Base-by-base conservation (phyloP, 2,113 vertebrate genomes). In the Peromyscus maniculatus region DNA sequence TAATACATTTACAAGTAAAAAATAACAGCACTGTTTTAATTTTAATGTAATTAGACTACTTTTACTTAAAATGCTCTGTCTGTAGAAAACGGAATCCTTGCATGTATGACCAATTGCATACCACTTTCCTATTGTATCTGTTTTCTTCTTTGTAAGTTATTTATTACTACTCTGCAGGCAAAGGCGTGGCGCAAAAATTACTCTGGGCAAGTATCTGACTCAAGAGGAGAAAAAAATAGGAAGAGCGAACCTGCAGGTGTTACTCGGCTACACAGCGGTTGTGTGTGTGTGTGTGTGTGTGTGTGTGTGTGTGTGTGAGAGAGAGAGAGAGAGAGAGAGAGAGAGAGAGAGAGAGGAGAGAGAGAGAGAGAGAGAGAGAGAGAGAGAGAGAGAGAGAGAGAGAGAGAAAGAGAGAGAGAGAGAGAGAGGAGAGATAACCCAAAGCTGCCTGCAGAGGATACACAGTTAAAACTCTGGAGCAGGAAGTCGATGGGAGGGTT, bases 81-180 rank as follows among this genome's bases (percentile, higher is more conserved):
- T 95, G 26, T 89, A 94, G 43, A 86, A 93, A 83, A 8, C 36
- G 24, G 95, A 21, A 75, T 57, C 83, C 71, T 89, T 78, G 94
- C 31, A 78, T 93, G 71, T 36, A 43, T 55, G 72, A 90, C 43
- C 87, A 94, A 64, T 2, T 66, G 79, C 80, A 52, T 49, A 86
- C 93, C 59, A 62, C 52, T 88, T 90, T 75, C 75, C 52, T 31
- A 90, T 71, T 39, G 17, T 13, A 15, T 87, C 64, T 89, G 39
- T 52, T 79, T 94, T 95, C 78, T 96, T 82, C 69, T 93, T 91
- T 92, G 69, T 69, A 90, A 93, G 6, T 88, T 33, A 71, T 31
- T 88, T 33, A 71, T 31, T 15, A 86, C 22, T 49, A 82, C 86
- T 94, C 33, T 78, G 52, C 55, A 87, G 39, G 64, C 4, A 90